phyloP scores from a whole-genome alignment of 2,797 vertebrate species.

The Coluber constrictor region DNA sequence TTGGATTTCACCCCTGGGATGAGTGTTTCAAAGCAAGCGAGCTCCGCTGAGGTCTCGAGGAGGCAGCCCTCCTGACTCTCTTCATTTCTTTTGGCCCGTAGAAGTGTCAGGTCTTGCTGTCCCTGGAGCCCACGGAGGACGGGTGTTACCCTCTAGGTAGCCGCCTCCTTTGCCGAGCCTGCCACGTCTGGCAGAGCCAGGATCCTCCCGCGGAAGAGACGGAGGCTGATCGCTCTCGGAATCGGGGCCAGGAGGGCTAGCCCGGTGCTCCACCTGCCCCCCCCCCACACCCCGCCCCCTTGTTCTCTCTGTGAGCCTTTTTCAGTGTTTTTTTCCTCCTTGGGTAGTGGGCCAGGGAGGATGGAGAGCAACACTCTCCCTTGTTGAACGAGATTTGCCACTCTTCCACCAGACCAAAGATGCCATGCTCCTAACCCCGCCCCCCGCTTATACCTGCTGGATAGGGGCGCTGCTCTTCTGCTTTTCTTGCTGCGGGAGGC shows the following conservation, averaged over 20 bases:
- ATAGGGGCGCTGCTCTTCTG: rapidly evolving
- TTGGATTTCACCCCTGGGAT: too few species aligned
- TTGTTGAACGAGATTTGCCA: neutral
- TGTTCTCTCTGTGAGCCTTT: neutral
- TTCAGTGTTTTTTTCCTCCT: too few species aligned
- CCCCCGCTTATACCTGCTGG: neutral
- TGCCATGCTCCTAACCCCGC: neutral
- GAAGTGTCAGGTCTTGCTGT: slow-evolving; percentile 81
- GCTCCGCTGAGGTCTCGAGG: rapidly evolving
- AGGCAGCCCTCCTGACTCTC: neutral
- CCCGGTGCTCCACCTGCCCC: neutral
- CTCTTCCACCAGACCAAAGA: neutral
- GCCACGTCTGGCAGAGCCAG: slow-evolving; percentile 75
- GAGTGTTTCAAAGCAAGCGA: neutral
- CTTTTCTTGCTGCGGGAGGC: neutral
- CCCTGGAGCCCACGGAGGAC: slow-evolving; percentile 81
- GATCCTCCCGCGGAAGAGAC: slow-evolving; percentile 47
- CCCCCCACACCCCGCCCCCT: too few species aligned
- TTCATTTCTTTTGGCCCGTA: slow-evolving; percentile 49
- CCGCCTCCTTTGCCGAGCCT: slow-evolving; percentile 86
- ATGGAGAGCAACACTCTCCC: too few species aligned
- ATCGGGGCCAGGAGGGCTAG: neutral
- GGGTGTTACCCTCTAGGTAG: slow-evolving; percentile 87
- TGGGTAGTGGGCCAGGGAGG: neutral
- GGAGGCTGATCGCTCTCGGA: rapidly evolving